Evolutionary conservation across 2,797 vertebrate species (phyloP), one percentile per base, ranked within the genome.

Genomic region (Pipistrellus pipistrellus): DNA sequence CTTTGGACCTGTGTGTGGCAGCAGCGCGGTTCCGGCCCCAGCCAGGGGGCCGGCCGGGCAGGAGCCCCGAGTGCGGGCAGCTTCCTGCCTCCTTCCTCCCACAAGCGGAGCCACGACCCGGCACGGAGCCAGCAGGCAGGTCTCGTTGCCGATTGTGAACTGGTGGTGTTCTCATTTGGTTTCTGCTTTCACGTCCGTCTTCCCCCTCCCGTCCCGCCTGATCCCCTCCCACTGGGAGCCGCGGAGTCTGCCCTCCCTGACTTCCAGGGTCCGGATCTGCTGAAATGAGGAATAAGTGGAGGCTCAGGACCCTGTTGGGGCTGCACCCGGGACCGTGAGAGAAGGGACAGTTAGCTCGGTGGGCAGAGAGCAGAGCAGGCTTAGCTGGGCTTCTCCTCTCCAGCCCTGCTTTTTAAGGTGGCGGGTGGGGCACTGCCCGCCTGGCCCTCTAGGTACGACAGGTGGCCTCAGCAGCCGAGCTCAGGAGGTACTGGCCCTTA

Each of bases 1-100:
- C 97, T 96, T 93, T 78, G 97, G 97, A 97, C 97, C 97, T 90
- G 97, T 93, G 44, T 82, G 59, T 87, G 96, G 85, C 80, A 82
- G 78, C 5, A 7, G 87, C 93, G 41, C 35, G 0, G 32, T 55
- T 59, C 86, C 13, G 81, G 89, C 62, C 92, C 75, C 27, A 10
- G 94, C 89, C 1, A 64, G n/a, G 20, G 20, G 95, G 80, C 57
- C 73, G 4, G 89, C n/a, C 0, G 0, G 81, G 38, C 57, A 0
- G 85, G 84, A n/a, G 11, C 82, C 72, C 20, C 1, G 30, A 87
- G 84, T 18, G 51, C 1, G 14, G 8, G 73, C 57, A 27, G 59
- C 69, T 23, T 21, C 78, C 71, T 12, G 30, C 76, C 76, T 32
- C 41, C 27, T 25, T 35, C 71, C 77, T 18, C 59, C 4, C 30